A percentile compares a stretch with the other conserved stretches of the same genome.
Conservation (phyloP, 2,113 vertebrate species). For the Salvelinus sp. region DNA sequence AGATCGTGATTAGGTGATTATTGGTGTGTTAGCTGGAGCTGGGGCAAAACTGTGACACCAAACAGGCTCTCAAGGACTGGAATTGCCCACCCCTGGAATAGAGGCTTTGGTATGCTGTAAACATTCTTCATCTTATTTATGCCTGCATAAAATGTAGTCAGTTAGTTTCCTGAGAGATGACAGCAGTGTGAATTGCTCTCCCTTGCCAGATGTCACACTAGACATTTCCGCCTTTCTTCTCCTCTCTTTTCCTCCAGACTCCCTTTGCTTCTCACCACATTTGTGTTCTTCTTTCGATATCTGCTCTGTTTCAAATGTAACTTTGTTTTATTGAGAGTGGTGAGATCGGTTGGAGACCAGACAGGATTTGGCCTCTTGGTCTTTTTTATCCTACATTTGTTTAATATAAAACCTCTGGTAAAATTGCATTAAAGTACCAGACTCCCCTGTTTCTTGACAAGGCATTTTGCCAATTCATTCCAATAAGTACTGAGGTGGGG, state of each 20-base stretch:
- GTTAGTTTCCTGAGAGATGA: conserved; percentile 51
- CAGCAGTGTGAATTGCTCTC: conserved; percentile 43
- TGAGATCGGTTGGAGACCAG: conserved; percentile 48
- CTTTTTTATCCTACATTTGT: conserved; percentile 60
- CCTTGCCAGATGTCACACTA: conserved; percentile 50
- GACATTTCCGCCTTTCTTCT: conserved; percentile 7
- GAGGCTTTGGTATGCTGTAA: too few relatives aligned
- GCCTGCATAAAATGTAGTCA: conserved; percentile 35
- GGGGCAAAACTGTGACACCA: too few relatives aligned
- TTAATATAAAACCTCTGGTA: conserved; percentile 63
- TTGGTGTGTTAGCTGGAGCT: too few relatives aligned
- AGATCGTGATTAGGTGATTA: too few relatives aligned
- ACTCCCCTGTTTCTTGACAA: conserved; percentile 38
- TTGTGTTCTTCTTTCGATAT: conserved; percentile 40
- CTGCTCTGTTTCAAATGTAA: conserved; percentile 69
- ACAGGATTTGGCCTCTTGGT: conserved; percentile 51
- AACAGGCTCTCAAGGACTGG: too few relatives aligned
- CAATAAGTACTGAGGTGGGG: conserved; percentile 35
- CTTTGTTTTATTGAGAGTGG: conserved; percentile 64
- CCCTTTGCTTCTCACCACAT: conserved; percentile 29
- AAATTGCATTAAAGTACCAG: conserved; percentile 36
- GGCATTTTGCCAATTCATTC: conserved; percentile 55
- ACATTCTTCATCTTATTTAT: too few relatives aligned
- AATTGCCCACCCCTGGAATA: too few relatives aligned
- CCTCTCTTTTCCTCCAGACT: not conserved